Percentiles rank a stretch among this genome's conserved stretches.
Conservation (phyloP, 2,888 invertebrate genomes). For the Amitus sp. region DNA sequence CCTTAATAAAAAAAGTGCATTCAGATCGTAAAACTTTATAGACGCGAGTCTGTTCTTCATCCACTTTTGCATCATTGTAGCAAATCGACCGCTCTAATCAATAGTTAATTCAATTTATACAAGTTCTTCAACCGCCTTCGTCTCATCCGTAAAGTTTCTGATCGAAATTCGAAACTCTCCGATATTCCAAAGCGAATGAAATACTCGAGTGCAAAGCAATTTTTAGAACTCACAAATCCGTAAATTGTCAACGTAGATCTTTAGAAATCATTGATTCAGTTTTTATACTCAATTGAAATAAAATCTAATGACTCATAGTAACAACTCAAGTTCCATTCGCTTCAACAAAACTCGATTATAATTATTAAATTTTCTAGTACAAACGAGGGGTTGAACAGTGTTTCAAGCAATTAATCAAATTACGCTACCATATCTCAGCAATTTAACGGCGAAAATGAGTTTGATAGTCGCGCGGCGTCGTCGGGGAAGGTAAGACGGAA, state of each 20-base stretch:
- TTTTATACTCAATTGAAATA: no score
- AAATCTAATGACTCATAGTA: no score
- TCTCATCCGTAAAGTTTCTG: slow-evolving; percentile 3
- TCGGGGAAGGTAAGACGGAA: slow-evolving; percentile 13
- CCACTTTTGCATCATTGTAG: background rate
- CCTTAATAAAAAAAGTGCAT: no score
- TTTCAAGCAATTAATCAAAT: slow-evolving; percentile 53
- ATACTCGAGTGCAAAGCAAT: background rate
- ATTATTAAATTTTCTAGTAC: no score
- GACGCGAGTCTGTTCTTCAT: no score
- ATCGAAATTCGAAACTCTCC: slow-evolving; percentile 7
- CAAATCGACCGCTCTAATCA: background rate
- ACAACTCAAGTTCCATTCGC: no score
- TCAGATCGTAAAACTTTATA: slow-evolving; percentile 15
- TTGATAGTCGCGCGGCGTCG: slow-evolving; percentile 25
- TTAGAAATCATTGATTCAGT: background rate
- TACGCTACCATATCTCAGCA: slow-evolving; percentile 54
- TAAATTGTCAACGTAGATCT: background rate
- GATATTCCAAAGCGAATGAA: background rate
- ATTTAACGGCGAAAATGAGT: slow-evolving; percentile 49
- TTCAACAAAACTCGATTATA: no score
- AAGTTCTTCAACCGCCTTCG: background rate
- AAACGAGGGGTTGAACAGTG: no score
- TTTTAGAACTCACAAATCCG: background rate
- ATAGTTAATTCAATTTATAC: background rate